Evolutionary conservation across 1,140 invertebrate genomes (phyloP), one percentile per base, ranked within the genome.

Genomic region (Tetramorium parvispinum): DNA sequence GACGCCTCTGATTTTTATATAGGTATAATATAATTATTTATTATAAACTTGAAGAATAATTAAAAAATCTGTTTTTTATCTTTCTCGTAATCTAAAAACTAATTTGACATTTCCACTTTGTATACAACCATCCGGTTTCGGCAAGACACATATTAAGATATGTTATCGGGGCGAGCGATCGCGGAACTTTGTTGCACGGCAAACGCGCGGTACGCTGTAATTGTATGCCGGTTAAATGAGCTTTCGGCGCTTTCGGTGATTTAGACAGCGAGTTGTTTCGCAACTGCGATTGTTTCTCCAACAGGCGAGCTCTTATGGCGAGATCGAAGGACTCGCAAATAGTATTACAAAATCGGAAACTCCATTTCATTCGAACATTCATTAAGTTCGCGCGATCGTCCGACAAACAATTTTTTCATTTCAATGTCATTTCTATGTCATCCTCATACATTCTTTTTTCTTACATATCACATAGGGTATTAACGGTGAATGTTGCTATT

Each of bases 241-340:
- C 65, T 81, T 81, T 68, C 43, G 77, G 46, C 46, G 46, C 11
- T 53, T 32, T 70, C 65, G 37, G 65, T 70, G 65, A 81, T 81
- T 81, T 70, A 81, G 21, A 43, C 66, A 81, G 32, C 49, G 32
- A 81, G 63, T 81, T 81, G 63, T 81, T 81, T 81, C 21, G 65
- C 16, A 81, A 81, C 65, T 70, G 37, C 21, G 16, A 81, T 51
- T 79, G 61, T 43, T 81, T 51, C 63, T 68, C 77, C 32, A 70
- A 81, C 18, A 24, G 43, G 16, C 11, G n/a, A 37, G 61, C 32
- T 77, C 11, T 24, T 40, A 32, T 16, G 21, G 21, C 32, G 70
- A 27, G 21, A 77, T 85, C 81, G 55, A 76, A n/a, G 13, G 13
- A 21, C 40, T 76, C 32, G 78, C 78, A 53, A 85, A 66, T 49